These are phyloP conservation scores for Mastigias papua DNA, from an alignment of 30 jellyfish, hydroid and myxozoan genomes.

Conservation along the genomic window DNA sequence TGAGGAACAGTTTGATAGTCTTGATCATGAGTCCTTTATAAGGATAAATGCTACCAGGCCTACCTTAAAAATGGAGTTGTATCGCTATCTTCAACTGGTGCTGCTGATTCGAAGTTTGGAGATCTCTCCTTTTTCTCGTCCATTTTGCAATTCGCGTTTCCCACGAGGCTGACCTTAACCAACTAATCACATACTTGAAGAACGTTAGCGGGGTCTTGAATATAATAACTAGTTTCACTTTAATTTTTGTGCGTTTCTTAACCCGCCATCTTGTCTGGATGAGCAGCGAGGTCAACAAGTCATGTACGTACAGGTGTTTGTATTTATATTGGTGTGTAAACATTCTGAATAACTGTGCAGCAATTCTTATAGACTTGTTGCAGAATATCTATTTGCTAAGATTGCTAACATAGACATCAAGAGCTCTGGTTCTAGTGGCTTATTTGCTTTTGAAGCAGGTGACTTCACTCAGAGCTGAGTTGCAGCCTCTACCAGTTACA, in stretches of 20 bases:
- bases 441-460: too few relatives aligned
- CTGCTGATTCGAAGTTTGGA: background rate
- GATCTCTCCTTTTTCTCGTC: conserved; percentile 6
- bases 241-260: background rate
- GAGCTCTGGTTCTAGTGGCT: too few relatives aligned
- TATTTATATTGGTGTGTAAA: conserved; percentile 9
- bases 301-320: conserved; percentile 49
- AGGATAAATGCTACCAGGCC: background rate
- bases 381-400: background rate
- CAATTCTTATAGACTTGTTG: background rate
- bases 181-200: background rate
- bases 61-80: conserved; percentile 78
- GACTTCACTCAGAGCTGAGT: too few relatives aligned
- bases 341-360: conserved; percentile 36
- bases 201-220: background rate
- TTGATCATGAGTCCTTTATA: background rate
- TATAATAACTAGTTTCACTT: background rate
- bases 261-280: conserved; percentile 58
- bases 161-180: background rate
- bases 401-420: background rate
- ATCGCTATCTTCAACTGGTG: conserved; percentile 59
- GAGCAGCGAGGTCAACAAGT: conserved; percentile 70
- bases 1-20: background rate
- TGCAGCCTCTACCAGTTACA: too few relatives aligned
- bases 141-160: background rate